Evolutionary conservation across 2,888 invertebrate genomes (phyloP).

Genomic region (Athrips mouffetella): DNA sequence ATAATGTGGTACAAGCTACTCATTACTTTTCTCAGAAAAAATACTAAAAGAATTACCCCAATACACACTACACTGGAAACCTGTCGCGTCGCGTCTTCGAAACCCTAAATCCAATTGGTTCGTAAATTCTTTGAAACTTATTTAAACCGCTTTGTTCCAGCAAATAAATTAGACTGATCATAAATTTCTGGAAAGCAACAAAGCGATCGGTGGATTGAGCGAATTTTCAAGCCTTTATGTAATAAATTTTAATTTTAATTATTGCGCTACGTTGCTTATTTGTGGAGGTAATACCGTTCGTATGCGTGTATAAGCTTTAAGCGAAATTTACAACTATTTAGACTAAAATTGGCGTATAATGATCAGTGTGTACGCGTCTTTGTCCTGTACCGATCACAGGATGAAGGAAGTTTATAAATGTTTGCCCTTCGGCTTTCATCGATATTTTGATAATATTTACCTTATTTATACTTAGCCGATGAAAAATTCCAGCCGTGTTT

Average conservation of each 20-base stretch:
- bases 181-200: conserved; percentile 3
- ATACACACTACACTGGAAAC: too few relatives aligned
- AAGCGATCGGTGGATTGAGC: conserved; percentile 8
- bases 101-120: neutral
- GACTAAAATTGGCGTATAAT: conserved; percentile 27
- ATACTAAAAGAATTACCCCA: too few relatives aligned
- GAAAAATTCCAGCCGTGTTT: too few relatives aligned
- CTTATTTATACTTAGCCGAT: too few relatives aligned
- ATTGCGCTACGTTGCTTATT: conserved; percentile 4
- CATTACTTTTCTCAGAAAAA: too few relatives aligned
- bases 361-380: conserved; percentile 45
- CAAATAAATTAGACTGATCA: conserved; percentile 7
- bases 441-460: conserved; percentile 40
- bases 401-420: conserved; percentile 48
- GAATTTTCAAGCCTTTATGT: conserved; percentile 16
- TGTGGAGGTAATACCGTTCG: neutral
- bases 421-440: conserved; percentile 49
- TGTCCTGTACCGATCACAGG: conserved; percentile 45
- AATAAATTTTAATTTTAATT: conserved; percentile 20
- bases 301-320: neutral
- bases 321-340: conserved; percentile 19
- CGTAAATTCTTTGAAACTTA: conserved; percentile 5
- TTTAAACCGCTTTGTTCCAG: conserved; percentile 8
- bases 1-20: too few relatives aligned
- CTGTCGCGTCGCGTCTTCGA: too few relatives aligned